phyloP scores from a whole-genome alignment of 2,888 invertebrate genomes.

The Itoplectis maculator region DNA sequence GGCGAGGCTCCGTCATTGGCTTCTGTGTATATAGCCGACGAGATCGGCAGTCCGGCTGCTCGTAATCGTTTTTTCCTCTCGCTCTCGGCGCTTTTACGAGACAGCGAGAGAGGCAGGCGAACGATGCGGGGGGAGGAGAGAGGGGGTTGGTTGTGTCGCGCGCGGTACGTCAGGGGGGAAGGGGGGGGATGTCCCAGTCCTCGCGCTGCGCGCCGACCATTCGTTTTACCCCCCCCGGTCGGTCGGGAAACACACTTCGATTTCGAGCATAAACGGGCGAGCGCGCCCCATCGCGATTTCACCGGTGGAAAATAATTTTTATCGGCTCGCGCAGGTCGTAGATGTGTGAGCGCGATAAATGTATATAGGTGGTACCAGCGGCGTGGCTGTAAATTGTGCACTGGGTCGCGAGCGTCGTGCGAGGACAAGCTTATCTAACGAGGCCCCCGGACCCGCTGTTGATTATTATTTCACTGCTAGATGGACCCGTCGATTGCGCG shows the following conservation, averaged over 20 bases:
- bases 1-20: conserved; percentile 55
- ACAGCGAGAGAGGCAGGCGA: conserved; percentile 40
- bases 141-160: no score
- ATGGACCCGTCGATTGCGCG: conserved; percentile 40
- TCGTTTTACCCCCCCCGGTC: conserved; percentile 51
- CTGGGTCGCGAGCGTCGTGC: conserved; percentile 34
- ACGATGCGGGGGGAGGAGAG: neutral
- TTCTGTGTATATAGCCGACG: conserved; percentile 43
- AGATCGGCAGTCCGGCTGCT: conserved; percentile 44
- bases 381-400: neutral
- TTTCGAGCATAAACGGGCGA: conserved; percentile 50
- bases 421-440: conserved; percentile 36
- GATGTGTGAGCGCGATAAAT: conserved; percentile 45
- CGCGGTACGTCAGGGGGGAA: no score
- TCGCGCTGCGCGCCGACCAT: conserved; percentile 45
- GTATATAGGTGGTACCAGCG: neutral
- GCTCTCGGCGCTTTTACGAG: conserved; percentile 29
- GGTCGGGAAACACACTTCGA: conserved; percentile 50
- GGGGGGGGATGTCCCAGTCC: conserved; percentile 16
- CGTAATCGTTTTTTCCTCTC: conserved; percentile 52
- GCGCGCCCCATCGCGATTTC: conserved; percentile 44
- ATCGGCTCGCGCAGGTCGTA: conserved; percentile 40
- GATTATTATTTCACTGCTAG: conserved; percentile 33
- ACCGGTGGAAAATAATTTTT: conserved; percentile 49
- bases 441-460: conserved; percentile 36